A percentile compares a stretch with the other conserved stretches of the same genome.
These are phyloP conservation scores for Cacatua alba DNA, from an alignment of 2,113 vertebrate species.

Conservation along the genomic window DNA sequence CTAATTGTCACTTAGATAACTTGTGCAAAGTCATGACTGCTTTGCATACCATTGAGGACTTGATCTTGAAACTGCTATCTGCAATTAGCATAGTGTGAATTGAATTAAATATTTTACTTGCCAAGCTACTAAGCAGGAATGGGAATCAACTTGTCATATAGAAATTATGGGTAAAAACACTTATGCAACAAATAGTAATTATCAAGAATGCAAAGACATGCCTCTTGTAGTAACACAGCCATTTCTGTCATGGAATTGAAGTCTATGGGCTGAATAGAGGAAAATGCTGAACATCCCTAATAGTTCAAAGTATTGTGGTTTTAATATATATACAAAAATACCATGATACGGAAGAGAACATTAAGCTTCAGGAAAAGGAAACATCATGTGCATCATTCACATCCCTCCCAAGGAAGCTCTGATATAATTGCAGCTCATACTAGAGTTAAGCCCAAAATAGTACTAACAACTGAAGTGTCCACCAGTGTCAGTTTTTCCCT, in stretches of 20 bases:
- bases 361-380: slow-evolving; percentile 51
- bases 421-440: neutral
- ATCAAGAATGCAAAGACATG: neutral
- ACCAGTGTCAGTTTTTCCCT: slow-evolving; percentile 6
- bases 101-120: neutral
- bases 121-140: neutral
- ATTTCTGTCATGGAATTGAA: neutral
- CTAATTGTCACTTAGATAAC: neutral
- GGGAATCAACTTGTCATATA: neutral
- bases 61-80: neutral
- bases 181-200: neutral
- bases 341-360: neutral
- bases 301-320: slow-evolving; percentile 10
- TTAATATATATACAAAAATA: slow-evolving; percentile 24
- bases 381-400: slow-evolving; percentile 8
- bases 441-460: slow-evolving; percentile 41
- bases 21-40: neutral
- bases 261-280: neutral
- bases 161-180: neutral
- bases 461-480: neutral
- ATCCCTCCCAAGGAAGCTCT: slow-evolving; percentile 59
- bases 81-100: neutral
- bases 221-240: neutral
- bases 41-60: neutral
- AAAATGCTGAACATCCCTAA: neutral